phyloP scores from a whole-genome alignment of 2,797 vertebrate genomes.

The Poeciliopsis presidionis region DNA sequence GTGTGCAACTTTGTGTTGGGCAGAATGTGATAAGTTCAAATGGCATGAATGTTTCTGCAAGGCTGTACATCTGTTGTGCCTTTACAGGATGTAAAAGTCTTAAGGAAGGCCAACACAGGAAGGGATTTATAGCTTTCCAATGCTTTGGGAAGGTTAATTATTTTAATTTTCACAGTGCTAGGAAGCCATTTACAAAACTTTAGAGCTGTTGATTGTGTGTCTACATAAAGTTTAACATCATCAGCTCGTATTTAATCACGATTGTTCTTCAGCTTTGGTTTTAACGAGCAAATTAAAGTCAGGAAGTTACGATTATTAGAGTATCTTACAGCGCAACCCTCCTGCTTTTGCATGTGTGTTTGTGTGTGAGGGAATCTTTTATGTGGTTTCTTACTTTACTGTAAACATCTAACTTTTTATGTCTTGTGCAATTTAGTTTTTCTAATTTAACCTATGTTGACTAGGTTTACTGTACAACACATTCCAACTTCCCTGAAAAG shows the following conservation, averaged over 20 bases:
- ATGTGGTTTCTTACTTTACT: neutral
- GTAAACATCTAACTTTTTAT: neutral
- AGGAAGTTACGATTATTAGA: neutral
- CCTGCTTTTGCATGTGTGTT: neutral
- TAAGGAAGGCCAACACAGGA: neutral
- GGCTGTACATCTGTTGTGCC: neutral
- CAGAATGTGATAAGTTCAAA: neutral
- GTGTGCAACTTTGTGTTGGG: too few relatives aligned
- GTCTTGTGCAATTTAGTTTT: neutral
- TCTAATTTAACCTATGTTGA: conserved; percentile 9
- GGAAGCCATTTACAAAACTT: neutral
- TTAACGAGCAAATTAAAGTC: neutral
- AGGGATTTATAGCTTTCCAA: neutral
- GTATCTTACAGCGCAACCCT: neutral
- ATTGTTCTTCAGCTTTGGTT: neutral
- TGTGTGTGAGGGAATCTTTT: neutral
- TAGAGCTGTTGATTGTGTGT: neutral
- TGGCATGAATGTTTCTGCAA: neutral
- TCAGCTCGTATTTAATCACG: neutral
- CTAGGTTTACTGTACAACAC: neutral
- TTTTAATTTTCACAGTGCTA: neutral
- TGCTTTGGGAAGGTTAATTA: neutral
- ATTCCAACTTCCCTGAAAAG: conserved; percentile 29
- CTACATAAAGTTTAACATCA: neutral
- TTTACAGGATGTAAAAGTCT: neutral